Conservation (phyloP, 2,113 vertebrate species). For the Albula glossodonta region DNA sequence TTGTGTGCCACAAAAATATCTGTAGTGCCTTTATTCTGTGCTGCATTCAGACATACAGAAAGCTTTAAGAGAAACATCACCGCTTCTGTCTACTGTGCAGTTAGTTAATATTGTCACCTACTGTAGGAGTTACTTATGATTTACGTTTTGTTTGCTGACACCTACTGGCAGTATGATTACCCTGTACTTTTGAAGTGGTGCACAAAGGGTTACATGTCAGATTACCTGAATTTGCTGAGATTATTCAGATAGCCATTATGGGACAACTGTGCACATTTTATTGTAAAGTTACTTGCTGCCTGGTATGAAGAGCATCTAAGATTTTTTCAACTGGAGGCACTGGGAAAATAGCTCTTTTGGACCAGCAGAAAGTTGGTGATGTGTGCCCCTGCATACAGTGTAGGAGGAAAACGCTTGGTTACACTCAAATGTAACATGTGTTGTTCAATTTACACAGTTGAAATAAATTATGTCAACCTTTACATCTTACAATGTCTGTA, state of each 20-base stretch:
- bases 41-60: conserved; percentile 32
- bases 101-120: conserved; percentile 28
- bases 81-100: conserved; percentile 25
- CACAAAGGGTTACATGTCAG: neutral
- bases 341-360: conserved; percentile 23
- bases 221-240: conserved; percentile 43
- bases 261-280: conserved; percentile 33
- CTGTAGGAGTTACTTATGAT: conserved; percentile 6
- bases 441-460: conserved; percentile 34
- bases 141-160: too few species aligned
- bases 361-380: conserved; percentile 43
- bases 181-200: conserved; percentile 26
- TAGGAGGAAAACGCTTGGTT: conserved; percentile 38
- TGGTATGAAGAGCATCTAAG: conserved; percentile 47
- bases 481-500: neutral
- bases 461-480: neutral
- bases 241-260: conserved; percentile 42
- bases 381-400: conserved; percentile 41
- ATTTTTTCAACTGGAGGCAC: conserved; percentile 43
- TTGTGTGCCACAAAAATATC: conserved; percentile 23
- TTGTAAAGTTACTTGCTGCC: conserved; percentile 38
- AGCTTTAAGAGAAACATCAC: conserved; percentile 31
- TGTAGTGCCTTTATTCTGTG: conserved; percentile 15
- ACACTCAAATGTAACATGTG: conserved; percentile 41
- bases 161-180: too few species aligned